Base-by-base conservation (phyloP, 37 sponge, comb jelly and placozoan genomes). In the Petrosia ficiformis region DNA sequence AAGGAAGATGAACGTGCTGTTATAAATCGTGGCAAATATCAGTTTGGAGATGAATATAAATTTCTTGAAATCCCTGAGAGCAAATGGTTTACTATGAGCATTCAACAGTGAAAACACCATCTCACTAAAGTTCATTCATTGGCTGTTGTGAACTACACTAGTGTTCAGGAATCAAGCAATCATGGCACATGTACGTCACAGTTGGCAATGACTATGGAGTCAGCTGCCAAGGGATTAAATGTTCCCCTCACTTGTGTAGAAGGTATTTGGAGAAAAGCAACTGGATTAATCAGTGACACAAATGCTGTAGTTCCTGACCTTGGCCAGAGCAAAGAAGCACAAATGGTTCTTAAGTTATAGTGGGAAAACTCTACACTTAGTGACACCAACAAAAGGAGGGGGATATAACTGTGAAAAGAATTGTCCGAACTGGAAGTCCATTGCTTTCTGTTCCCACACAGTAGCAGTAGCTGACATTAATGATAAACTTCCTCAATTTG, bases 1-100 rank as follows among this genome's bases (percentile, higher is more conserved):
- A 29, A 36, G 54, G 82, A 81, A 26, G 36, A 74, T 44, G 82
- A 81, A 32, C 29, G 74, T 19, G 82, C 82, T 35, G 61, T 81
- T 4, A 73, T 81, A 29, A 58, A 56, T 26, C 57, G 82, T 26
- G 82, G 82, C 5, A 81, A 81, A 35, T 73, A 81, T 38, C 38
- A 64, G 67, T 73, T 81, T 4, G 14, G 44, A 14, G 52, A 38
- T 4, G 52, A 81, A 43, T 80, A 71, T 39, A 26, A 39, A 4
- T 44, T 38, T 44, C 38, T 80, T 26, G 72, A 71, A 44, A 57
- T 80, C 68, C 42, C 28, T 5, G 80, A 80, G 31, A 24, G 3
- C 1, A 57, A 38, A 41, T 80, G 80, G 80, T 80, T 80, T 59
- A n/a, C n/a, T n/a, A n/a, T n/a, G 77, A 67, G 0, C 66, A 76